A percentile compares a stretch with the other conserved stretches of the same genome.
Evolutionary conservation across 2,888 invertebrate genomes (phyloP).

Genomic region (Eupithecia inturbata): DNA sequence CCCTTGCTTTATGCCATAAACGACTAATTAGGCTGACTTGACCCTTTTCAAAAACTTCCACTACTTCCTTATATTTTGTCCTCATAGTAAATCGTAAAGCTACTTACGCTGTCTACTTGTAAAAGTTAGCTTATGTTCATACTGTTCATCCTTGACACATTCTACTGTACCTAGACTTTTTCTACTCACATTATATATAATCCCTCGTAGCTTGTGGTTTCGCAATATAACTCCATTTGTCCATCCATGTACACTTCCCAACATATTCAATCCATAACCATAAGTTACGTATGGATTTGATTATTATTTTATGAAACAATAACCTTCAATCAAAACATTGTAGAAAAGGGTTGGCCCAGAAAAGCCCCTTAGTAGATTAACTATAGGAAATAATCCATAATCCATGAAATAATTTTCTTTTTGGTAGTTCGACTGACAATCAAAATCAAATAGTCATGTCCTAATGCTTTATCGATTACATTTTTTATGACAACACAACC

Average conservation of each 20-base stretch:
- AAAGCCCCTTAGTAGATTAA: too few species aligned
- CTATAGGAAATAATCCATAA: too few species aligned
- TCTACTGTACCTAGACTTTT: neutral
- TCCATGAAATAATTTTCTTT: too few species aligned
- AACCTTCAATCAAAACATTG: conserved; percentile 2
- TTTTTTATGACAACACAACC: too few species aligned
- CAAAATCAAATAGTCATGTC: too few species aligned
- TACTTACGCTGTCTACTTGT: neutral
- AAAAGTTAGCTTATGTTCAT: conserved; percentile 2
- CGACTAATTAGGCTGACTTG: neutral
- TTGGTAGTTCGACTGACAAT: too few species aligned
- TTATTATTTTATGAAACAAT: conserved; percentile 18
- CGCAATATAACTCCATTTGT: conserved; percentile 40
- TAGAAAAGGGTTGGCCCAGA: neutral
- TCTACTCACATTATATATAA: neutral
- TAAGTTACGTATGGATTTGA: neutral
- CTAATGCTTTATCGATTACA: too few species aligned
- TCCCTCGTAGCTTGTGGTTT: conserved; percentile 42
- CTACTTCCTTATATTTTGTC: neutral
- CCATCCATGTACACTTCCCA: conserved; percentile 52
- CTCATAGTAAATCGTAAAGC: neutral
- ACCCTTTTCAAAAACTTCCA: neutral
- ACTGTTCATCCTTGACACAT: neutral
- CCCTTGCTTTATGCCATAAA: too few species aligned
- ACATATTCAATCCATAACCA: conserved; percentile 1